Evolutionary conservation across 1,140 invertebrate species (phyloP).

Genomic region (Sogatella furcifera): DNA sequence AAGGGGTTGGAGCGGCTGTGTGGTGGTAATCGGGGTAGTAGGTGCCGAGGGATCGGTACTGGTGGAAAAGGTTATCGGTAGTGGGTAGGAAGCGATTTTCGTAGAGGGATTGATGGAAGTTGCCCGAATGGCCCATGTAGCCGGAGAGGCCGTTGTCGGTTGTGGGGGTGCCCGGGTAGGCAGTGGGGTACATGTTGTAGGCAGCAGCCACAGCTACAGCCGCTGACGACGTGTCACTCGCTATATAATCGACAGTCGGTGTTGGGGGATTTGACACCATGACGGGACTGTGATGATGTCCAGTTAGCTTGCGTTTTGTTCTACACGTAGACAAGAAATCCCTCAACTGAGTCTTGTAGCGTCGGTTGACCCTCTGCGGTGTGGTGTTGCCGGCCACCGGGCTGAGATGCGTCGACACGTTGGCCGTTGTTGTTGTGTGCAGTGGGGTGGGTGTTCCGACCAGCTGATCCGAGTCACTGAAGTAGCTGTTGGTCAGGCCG

Average conservation of each 20-base stretch:
- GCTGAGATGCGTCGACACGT: neutral
- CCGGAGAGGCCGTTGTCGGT: slow-evolving; percentile 45
- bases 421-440: slow-evolving; percentile 17
- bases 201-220: slow-evolving; percentile 52
- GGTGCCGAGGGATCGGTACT: slow-evolving; percentile 64
- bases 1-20: slow-evolving; percentile 42
- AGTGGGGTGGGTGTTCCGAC: slow-evolving; percentile 43
- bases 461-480: slow-evolving; percentile 75
- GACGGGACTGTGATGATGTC: slow-evolving; percentile 31
- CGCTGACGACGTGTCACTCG: slow-evolving; percentile 47
- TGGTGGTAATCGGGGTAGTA: slow-evolving; percentile 72
- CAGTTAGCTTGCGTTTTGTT: slow-evolving; percentile 72
- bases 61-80: slow-evolving; percentile 75
- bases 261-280: slow-evolving; percentile 28
- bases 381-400: slow-evolving; percentile 31
- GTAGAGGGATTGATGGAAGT: slow-evolving; percentile 60
- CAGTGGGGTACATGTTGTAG: slow-evolving; percentile 67
- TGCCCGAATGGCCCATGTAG: slow-evolving; percentile 56
- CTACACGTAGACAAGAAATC: slow-evolving; percentile 88
- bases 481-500: slow-evolving; percentile 79
- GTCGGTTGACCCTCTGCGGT: slow-evolving; percentile 64
- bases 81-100: slow-evolving; percentile 58
- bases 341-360: slow-evolving; percentile 85
- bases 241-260: slow-evolving; percentile 48
- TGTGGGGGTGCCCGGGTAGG: slow-evolving; percentile 46